phyloP scores from a whole-genome alignment of 2,888 invertebrate species.

The Aphodius granarius region DNA sequence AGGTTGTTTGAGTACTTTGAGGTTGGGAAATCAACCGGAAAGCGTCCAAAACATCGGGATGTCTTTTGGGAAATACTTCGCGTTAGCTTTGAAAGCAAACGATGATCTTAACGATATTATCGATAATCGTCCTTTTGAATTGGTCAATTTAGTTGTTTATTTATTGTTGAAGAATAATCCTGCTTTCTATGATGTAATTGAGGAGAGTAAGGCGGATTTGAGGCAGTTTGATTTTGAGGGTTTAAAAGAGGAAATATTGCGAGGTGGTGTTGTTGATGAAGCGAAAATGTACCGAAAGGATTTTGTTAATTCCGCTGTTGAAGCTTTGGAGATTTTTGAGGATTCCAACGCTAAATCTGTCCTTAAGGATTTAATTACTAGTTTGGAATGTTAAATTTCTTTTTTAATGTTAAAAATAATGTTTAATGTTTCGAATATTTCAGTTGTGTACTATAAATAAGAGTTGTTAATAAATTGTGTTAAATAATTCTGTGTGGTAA shows the following conservation, averaged over 20 bases:
- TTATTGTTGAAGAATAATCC: conserved; percentile 12
- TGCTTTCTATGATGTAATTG: conserved; percentile 17
- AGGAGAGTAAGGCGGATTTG: conserved; percentile 6
- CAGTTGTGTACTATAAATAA: too few species aligned
- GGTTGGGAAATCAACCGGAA: conserved; percentile 76
- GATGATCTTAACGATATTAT: conserved; percentile 17
- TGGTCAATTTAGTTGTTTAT: conserved; percentile 17
- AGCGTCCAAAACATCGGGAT: conserved; percentile 77
- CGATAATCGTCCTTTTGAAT: conserved; percentile 1
- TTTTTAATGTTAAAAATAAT: not conserved
- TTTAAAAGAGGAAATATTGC: conserved; percentile 3
- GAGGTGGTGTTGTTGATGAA: conserved; percentile 2
- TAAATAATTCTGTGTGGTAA: too few species aligned
- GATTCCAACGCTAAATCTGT: conserved; percentile 14
- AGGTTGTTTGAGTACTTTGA: conserved; percentile 81
- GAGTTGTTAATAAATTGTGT: too few species aligned
- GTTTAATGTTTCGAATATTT: not conserved
- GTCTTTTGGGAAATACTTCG: conserved; percentile 82
- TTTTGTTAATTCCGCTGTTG: conserved; percentile 2
- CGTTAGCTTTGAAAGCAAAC: conserved; percentile 78
- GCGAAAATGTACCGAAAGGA: conserved; percentile 1
- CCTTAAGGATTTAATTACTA: conserved; percentile 9
- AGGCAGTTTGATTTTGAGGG: conserved; percentile 7
- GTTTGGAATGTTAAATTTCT: conserved; percentile 4
- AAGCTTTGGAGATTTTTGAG: conserved; percentile 11